These are phyloP conservation scores for Hedychridium roseum DNA, from an alignment of 2,888 invertebrate species.

Conservation along the genomic window DNA sequence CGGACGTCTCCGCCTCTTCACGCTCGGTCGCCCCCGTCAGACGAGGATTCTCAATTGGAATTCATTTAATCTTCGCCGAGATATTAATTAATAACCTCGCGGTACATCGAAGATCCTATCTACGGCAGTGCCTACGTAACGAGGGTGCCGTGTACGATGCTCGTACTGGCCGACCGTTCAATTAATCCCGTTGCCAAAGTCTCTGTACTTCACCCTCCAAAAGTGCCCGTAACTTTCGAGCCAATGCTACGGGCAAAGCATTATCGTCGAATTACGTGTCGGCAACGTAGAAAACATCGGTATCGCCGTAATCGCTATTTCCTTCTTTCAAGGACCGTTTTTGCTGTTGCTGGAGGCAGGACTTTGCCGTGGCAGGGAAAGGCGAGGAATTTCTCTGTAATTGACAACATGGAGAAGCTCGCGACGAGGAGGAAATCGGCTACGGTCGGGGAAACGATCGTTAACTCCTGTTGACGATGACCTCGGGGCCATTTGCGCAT, in stretches of 20 bases:
- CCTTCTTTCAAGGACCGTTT: no score
- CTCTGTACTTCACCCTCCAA: not conserved
- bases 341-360: no score
- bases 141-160: conserved; percentile 14
- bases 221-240: no score
- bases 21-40: conserved; percentile 35
- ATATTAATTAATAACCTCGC: conserved; percentile 45
- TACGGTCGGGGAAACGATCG: conserved; percentile 48
- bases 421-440: no score
- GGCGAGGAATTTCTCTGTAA: no score
- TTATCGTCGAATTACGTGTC: no score
- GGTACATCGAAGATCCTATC: conserved; percentile 27
- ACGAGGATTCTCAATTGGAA: conserved; percentile 40
- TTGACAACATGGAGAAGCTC: no score
- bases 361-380: no score
- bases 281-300: no score
- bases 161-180: not conserved
- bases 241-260: no score
- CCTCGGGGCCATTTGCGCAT: conserved; percentile 56
- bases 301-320: no score
- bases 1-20: conserved; percentile 42
- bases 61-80: conserved; percentile 48
- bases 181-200: not conserved
- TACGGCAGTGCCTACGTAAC: conserved; percentile 10
- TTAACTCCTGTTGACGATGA: conserved; percentile 54